Conservation (phyloP, 2,113 vertebrate genomes). For the Chitala chitala region DNA sequence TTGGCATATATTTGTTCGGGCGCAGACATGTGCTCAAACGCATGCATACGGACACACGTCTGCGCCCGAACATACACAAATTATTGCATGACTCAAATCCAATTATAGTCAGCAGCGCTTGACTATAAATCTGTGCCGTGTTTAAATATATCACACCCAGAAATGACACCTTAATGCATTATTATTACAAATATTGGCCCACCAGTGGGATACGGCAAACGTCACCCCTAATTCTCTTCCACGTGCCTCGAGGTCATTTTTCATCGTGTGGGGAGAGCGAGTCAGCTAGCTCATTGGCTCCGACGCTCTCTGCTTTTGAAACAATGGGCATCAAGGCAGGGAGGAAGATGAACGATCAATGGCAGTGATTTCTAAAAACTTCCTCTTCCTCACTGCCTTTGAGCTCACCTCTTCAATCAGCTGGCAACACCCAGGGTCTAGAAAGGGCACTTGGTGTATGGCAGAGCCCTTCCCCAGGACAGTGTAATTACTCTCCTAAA, state of each 20-base stretch:
- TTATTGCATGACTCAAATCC: slow-evolving; percentile 12
- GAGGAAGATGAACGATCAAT: slow-evolving; percentile 37
- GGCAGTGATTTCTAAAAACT: slow-evolving; percentile 15
- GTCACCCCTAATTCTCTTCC: slow-evolving; percentile 30
- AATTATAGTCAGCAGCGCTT: slow-evolving; percentile 16
- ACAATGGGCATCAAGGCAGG: slow-evolving; percentile 47
- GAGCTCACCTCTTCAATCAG: neutral
- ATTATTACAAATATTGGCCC: slow-evolving; percentile 63
- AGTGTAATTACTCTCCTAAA: no score
- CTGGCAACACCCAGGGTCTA: no score
- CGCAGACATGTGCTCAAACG: neutral
- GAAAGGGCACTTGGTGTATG: no score
- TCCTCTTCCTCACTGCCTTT: slow-evolving; percentile 5
- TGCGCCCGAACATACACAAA: neutral
- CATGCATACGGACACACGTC: neutral
- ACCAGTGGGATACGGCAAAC: slow-evolving; percentile 41
- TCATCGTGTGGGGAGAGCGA: slow-evolving; percentile 58
- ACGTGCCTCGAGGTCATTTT: slow-evolving; percentile 56
- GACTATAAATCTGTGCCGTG: slow-evolving; percentile 35
- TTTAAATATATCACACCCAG: slow-evolving; percentile 68
- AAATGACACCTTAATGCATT: slow-evolving; percentile 69
- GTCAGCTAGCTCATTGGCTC: slow-evolving; percentile 61
- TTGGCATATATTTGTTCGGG: neutral
- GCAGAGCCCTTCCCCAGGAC: no score
- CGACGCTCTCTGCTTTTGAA: slow-evolving; percentile 45